These are phyloP conservation scores for Kryptolebias marmoratus DNA, from an alignment of 2,113 vertebrate species.

Conservation along the genomic window DNA sequence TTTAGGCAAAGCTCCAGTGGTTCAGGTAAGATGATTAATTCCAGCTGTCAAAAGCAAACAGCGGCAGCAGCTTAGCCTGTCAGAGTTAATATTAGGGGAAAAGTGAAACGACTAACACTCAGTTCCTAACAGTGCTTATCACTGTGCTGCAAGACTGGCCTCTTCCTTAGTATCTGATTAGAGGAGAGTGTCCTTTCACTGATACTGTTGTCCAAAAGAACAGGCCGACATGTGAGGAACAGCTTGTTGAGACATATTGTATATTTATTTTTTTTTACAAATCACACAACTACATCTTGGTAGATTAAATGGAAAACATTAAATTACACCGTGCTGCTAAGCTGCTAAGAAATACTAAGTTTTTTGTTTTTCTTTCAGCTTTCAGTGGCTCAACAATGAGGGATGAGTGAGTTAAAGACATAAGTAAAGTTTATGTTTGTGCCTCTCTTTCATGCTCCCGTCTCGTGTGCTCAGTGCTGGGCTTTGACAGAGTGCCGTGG, in stretches of 20 bases:
- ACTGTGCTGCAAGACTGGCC: slow-evolving; percentile 28
- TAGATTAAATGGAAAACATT: neutral
- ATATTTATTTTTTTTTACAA: neutral
- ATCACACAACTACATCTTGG: slow-evolving; percentile 10
- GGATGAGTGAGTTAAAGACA: slow-evolving; percentile 9
- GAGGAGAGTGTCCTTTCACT: slow-evolving; percentile 32
- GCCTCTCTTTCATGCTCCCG: slow-evolving; percentile 40
- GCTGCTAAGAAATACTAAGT: neutral
- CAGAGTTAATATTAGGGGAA: neutral
- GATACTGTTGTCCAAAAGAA: slow-evolving; percentile 48
- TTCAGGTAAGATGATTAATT: slow-evolving; percentile 26
- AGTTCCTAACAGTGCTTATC: slow-evolving; percentile 51
- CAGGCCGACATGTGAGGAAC: slow-evolving; percentile 3
- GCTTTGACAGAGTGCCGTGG: slow-evolving; percentile 91
- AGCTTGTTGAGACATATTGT: slow-evolving; percentile 1
- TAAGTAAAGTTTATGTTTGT: slow-evolving; percentile 1
- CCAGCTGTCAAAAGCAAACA: neutral
- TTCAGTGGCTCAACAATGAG: neutral
- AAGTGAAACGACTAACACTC: neutral
- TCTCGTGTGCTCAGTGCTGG: slow-evolving; percentile 90
- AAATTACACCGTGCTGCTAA: neutral
- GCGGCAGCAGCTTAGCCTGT: neutral
- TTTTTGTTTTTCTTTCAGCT: neutral
- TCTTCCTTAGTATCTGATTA: slow-evolving; percentile 54
- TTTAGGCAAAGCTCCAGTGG: slow-evolving; percentile 12